Evolutionary conservation across 2,797 vertebrate genomes (phyloP).

Genomic region (Danio jaintianensis): DNA sequence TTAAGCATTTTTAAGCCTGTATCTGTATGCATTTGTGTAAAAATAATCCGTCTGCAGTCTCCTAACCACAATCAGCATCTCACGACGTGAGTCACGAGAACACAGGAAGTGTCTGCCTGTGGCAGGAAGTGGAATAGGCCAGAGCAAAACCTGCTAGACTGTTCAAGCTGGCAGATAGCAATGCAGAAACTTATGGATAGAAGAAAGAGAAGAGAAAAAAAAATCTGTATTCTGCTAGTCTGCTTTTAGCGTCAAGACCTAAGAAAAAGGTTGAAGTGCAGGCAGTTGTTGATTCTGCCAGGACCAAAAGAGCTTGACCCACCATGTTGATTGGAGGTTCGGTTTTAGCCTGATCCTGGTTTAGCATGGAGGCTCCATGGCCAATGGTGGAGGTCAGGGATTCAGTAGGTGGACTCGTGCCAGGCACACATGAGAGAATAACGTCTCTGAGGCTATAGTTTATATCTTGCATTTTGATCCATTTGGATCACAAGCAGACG

Average conservation of each 20-base stretch:
- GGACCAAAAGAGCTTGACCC: constrained; percentile 26
- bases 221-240: constrained; percentile 30
- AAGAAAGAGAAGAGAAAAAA: constrained; percentile 45
- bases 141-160: constrained; percentile 12
- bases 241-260: not conserved
- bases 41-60: not conserved
- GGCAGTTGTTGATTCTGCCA: constrained; percentile 33
- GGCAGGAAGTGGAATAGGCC: constrained; percentile 60
- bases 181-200: constrained; percentile 35
- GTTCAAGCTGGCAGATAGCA: constrained; percentile 51
- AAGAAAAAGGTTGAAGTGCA: constrained; percentile 32
- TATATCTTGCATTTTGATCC: no score
- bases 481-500: no score
- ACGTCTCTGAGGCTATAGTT: not conserved
- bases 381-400: constrained; percentile 3
- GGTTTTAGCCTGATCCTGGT: constrained; percentile 14
- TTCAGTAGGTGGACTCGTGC: not conserved
- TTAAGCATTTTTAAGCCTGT: not conserved
- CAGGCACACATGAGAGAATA: not conserved
- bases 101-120: constrained; percentile 59
- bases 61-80: constrained; percentile 18
- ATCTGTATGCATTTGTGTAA: not conserved
- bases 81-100: constrained; percentile 38
- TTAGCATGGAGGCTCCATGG: constrained; percentile 9
- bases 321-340: constrained; percentile 18